Conservation (phyloP, 2,113 vertebrate genomes). For the Cyanistes caeruleus region DNA sequence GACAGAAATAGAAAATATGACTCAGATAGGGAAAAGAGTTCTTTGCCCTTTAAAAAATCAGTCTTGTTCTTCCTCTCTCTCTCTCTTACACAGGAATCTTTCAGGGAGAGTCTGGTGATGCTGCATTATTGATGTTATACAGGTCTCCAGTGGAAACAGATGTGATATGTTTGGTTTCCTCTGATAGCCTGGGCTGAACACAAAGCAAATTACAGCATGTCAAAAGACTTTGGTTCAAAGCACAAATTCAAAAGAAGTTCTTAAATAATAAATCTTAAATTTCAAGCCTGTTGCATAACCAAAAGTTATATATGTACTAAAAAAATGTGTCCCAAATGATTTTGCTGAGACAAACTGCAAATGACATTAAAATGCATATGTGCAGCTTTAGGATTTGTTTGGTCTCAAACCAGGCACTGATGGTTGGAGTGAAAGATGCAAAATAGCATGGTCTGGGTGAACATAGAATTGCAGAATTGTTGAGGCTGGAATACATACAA, state of each 20-base stretch:
- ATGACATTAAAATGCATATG: slow-evolving; percentile 41
- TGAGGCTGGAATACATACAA: neutral
- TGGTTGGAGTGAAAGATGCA: neutral
- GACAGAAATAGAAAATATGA: slow-evolving; percentile 50
- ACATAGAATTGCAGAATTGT: neutral
- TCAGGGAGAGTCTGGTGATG: slow-evolving; percentile 27
- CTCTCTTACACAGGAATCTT: neutral
- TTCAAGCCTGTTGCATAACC: slow-evolving; percentile 30
- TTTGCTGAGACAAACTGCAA: slow-evolving; percentile 8
- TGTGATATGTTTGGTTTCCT: slow-evolving; percentile 64
- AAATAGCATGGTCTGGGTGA: neutral
- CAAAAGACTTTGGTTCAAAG: slow-evolving; percentile 30
- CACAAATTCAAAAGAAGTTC: slow-evolving; percentile 17
- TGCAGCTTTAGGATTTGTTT: neutral
- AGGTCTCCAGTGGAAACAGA: slow-evolving; percentile 67
- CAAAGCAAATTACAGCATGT: slow-evolving; percentile 46
- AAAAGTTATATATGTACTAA: neutral
- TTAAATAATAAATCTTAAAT: slow-evolving; percentile 48
- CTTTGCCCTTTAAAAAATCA: slow-evolving; percentile 46
- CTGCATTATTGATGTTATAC: slow-evolving; percentile 60
- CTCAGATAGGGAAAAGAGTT: slow-evolving; percentile 18
- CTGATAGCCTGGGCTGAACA: slow-evolving; percentile 43
- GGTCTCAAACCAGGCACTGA: neutral
- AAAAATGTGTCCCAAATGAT: neutral
- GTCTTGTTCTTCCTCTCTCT: neutral